A percentile compares a stretch with the other conserved stretches of the same genome.
Conservation (phyloP, 2,797 vertebrate species). For the Oophaga sylvatica region DNA sequence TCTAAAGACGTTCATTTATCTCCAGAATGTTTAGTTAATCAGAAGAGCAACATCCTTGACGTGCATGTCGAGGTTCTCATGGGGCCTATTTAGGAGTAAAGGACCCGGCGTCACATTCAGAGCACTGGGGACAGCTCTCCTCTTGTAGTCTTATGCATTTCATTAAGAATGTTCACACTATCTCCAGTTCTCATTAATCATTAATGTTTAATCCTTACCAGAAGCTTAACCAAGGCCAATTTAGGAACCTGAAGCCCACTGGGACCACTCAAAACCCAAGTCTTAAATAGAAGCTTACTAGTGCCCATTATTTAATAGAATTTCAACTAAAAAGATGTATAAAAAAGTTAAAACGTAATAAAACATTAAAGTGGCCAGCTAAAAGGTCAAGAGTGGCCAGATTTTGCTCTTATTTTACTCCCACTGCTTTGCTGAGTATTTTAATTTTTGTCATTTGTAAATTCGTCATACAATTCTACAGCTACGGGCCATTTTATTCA, state of each 20-base stretch:
- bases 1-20: conserved; percentile 36
- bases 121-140: conserved; percentile 1
- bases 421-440: no score
- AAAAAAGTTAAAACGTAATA: neutral
- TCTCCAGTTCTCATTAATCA: conserved; percentile 13
- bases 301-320: neutral
- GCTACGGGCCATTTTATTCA: no score
- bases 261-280: neutral
- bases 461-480: no score
- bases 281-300: neutral
- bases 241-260: neutral
- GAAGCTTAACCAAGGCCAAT: neutral
- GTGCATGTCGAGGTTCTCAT: conserved; percentile 15
- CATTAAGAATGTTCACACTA: neutral
- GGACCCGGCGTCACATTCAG: conserved; percentile 10
- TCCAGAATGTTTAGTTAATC: conserved; percentile 28
- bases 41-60: conserved; percentile 40
- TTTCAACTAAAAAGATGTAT: neutral
- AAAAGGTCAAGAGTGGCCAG: no score
- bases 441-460: no score
- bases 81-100: conserved; percentile 17
- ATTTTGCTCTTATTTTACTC: no score
- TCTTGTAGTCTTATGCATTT: conserved; percentile 3
- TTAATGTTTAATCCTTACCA: neutral
- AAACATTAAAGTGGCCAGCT: neutral